Evolutionary conservation across 2,888 invertebrate species (phyloP).

Genomic region (Plagodis pulveraria): DNA sequence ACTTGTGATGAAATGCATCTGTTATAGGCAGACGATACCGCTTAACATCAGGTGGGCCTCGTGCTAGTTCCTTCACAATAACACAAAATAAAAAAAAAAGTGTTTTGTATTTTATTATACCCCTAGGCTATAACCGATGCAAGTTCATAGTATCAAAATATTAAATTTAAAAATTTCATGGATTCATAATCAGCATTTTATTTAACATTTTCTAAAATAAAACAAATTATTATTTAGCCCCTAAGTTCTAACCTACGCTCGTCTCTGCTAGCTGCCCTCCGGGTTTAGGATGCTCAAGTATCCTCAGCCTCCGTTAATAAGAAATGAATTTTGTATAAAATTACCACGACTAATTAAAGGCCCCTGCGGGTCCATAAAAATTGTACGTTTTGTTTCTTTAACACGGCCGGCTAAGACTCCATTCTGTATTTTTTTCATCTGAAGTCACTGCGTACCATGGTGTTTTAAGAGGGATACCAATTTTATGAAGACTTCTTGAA

Average conservation of each 20-base stretch:
- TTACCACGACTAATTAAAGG: slow-evolving; percentile 34
- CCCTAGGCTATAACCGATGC: too few relatives aligned
- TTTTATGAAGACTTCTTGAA: too few relatives aligned
- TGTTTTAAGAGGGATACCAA: too few relatives aligned
- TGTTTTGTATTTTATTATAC: too few relatives aligned
- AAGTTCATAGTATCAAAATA: too few relatives aligned
- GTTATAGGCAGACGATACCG: too few relatives aligned
- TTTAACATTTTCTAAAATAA: not conserved
- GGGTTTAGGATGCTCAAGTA: slow-evolving; percentile 26
- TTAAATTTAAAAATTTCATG: too few relatives aligned
- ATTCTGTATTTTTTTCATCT: not conserved
- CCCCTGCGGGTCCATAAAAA: not conserved
- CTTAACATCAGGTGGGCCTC: too few relatives aligned
- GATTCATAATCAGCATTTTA: too few relatives aligned
- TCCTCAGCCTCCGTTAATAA: slow-evolving; percentile 23
- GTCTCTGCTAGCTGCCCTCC: slow-evolving; percentile 10
- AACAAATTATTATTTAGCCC: slow-evolving; percentile 3
- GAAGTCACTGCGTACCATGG: not conserved
- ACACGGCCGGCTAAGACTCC: not conserved
- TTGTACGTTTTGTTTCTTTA: not conserved
- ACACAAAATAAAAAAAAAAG: too few relatives aligned
- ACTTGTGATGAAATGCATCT: too few relatives aligned
- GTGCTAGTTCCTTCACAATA: too few relatives aligned
- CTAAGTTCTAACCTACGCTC: slow-evolving; percentile 3
- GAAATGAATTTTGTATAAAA: slow-evolving; percentile 32